Evolutionary conservation across 2,797 vertebrate species (phyloP).

Genomic region (Muscicapa striata): DNA sequence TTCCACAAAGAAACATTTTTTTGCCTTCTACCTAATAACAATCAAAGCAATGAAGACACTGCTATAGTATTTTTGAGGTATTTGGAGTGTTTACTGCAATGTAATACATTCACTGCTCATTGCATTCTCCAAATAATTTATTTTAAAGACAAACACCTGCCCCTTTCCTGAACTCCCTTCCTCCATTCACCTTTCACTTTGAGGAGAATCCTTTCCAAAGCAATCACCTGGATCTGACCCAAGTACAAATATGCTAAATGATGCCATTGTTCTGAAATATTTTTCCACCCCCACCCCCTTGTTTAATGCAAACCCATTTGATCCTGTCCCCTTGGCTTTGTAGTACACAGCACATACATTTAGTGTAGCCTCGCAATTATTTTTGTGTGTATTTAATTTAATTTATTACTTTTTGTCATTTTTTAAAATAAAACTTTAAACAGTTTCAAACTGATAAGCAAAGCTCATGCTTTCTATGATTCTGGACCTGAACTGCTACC

Average conservation of each 20-base stretch:
- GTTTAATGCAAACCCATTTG: background rate
- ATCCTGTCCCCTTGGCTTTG: background rate
- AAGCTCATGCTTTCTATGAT: background rate
- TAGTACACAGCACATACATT: background rate
- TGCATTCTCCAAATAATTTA: background rate
- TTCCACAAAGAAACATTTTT: slow-evolving; percentile 9
- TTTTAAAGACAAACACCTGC: background rate
- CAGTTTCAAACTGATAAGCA: background rate
- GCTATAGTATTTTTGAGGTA: background rate
- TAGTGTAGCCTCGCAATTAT: background rate
- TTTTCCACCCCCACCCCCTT: background rate
- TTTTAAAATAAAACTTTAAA: background rate
- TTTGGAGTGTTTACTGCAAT: background rate
- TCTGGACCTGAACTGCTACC: background rate
- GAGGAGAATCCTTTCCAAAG: slow-evolving; percentile 11
- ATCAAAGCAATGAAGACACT: background rate
- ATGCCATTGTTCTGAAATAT: background rate
- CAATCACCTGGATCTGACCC: background rate
- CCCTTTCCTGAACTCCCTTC: background rate
- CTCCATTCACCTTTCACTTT: slow-evolving; percentile 5
- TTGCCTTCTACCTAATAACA: slow-evolving; percentile 12
- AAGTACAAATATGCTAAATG: slow-evolving; percentile 9
- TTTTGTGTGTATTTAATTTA: background rate
- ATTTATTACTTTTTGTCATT: background rate
- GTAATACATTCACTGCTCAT: background rate